Conservation (phyloP, 2,888 invertebrate species). For the Cyaniris semiargus region DNA sequence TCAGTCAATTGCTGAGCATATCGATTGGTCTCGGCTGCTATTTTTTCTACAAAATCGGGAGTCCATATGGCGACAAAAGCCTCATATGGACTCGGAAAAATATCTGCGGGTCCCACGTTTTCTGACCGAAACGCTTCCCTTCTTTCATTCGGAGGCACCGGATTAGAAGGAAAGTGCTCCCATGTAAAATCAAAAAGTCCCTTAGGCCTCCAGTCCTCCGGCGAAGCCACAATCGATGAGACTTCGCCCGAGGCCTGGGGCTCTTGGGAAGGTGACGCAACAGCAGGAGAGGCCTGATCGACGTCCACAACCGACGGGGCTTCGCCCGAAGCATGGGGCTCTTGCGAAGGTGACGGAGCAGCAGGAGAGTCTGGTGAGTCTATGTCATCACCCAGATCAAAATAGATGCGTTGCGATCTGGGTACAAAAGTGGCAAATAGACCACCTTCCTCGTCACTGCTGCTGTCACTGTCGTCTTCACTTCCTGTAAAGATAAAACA, state of each 20-base stretch:
- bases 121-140: slow-evolving; percentile 8
- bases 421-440: neutral
- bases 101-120: neutral
- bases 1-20: neutral
- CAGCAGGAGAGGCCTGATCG: slow-evolving; percentile 25
- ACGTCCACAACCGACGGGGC: neutral
- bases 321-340: slow-evolving; percentile 14
- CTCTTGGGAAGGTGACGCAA: neutral
- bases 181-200: neutral
- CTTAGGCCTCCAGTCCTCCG: slow-evolving; percentile 24
- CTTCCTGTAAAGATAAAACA: neutral
- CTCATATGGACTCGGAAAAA: too few relatives aligned
- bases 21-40: too few relatives aligned
- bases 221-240: slow-evolving; percentile 1
- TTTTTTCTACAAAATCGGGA: too few relatives aligned
- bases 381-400: slow-evolving; percentile 26
- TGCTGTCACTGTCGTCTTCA: neutral
- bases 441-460: neutral
- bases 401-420: slow-evolving; percentile 26
- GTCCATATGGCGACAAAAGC: neutral
- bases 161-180: slow-evolving; percentile 10
- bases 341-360: slow-evolving; percentile 4
- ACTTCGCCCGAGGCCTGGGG: slow-evolving; percentile 23
- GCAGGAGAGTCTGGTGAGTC: slow-evolving; percentile 16
- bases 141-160: slow-evolving; percentile 2